phyloP scores from a whole-genome alignment of 2,797 vertebrate species.

The Harpagifer antarcticus region DNA sequence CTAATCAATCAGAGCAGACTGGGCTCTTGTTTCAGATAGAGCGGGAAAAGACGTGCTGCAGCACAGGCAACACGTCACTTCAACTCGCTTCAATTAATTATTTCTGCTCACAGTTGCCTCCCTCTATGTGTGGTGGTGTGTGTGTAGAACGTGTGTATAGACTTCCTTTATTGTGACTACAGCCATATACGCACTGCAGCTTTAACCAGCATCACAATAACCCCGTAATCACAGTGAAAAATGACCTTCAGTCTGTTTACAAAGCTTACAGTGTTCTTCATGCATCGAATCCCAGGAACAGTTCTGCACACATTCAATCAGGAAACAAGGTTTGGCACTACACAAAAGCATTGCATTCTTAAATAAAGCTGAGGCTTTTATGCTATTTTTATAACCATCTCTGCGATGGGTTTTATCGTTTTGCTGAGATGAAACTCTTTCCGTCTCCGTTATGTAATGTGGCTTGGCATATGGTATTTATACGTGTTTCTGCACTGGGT shows the following conservation, averaged over 20 bases:
- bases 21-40: too few relatives aligned
- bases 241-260: conserved; percentile 19
- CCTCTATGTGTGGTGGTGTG: neutral
- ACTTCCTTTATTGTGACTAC: conserved; percentile 17
- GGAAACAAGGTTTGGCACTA: neutral
- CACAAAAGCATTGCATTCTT: conserved; percentile 12
- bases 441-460: conserved; percentile 36
- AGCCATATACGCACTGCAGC: conserved; percentile 11
- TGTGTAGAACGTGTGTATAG: neutral
- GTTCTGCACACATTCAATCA: neutral
- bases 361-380: conserved; percentile 24
- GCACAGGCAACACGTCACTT: conserved; percentile 59
- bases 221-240: conserved; percentile 14
- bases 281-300: neutral
- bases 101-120: conserved; percentile 27
- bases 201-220: conserved; percentile 10
- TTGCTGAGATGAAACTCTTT: conserved; percentile 18
- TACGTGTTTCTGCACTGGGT: conserved; percentile 18
- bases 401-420: conserved; percentile 36
- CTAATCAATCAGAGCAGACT: too few relatives aligned
- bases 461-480: conserved; percentile 19
- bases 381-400: conserved; percentile 16
- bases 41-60: too few relatives aligned
- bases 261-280: neutral
- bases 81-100: conserved; percentile 55